phyloP scores from a whole-genome alignment of 1,140 invertebrate species.

The Anastrepha ludens region DNA sequence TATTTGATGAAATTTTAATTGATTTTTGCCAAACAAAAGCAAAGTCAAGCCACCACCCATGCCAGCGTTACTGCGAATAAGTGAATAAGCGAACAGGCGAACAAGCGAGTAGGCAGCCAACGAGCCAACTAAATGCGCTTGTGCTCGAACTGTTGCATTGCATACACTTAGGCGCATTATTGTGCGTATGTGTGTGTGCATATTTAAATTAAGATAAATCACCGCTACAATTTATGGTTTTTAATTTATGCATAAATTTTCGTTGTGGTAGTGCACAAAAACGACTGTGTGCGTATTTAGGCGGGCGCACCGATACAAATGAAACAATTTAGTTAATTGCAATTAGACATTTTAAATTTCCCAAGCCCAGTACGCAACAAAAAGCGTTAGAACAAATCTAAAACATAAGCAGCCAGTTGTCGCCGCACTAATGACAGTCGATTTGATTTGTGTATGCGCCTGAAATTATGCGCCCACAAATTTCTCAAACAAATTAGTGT shows the following conservation, averaged over 20 bases:
- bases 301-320: not conserved
- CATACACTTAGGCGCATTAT: not conserved
- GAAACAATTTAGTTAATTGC: slow-evolving; percentile 74
- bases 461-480: not conserved
- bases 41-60: not conserved
- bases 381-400: not conserved
- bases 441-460: not conserved
- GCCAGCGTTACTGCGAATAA: too few relatives aligned
- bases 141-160: not conserved
- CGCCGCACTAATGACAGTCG: not conserved
- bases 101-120: not conserved
- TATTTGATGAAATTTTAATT: slow-evolving; percentile 74
- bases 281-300: not conserved
- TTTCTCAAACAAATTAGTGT: not conserved
- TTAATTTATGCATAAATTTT: slow-evolving; percentile 59
- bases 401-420: not conserved
- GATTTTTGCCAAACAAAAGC: slow-evolving; percentile 66
- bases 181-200: slow-evolving; percentile 55
- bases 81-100: too few relatives aligned
- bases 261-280: not conserved
- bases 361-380: not conserved
- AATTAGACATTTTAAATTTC: slow-evolving; percentile 65
- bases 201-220: slow-evolving; percentile 75
- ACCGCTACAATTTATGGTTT: slow-evolving; percentile 74
- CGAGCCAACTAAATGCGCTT: not conserved